A percentile compares a stretch with the other conserved stretches of the same genome.
phyloP scores from a whole-genome alignment of 2,113 vertebrate genomes.

The Tragulus kanchil region DNA sequence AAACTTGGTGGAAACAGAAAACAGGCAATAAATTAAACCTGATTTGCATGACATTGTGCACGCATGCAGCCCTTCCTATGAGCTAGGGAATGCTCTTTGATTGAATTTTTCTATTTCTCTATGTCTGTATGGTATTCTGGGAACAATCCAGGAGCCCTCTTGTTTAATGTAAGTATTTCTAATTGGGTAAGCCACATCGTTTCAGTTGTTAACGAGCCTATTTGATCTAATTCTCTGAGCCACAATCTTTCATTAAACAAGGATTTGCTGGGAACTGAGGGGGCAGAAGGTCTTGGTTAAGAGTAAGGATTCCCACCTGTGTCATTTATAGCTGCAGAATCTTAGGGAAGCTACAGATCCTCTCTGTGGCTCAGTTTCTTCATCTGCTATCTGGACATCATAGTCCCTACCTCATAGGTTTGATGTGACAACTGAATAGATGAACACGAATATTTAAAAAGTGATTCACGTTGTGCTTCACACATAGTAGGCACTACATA shows the following conservation, averaged over 20 bases:
- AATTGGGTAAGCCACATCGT: no score
- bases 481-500: background rate
- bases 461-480: background rate
- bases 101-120: constrained; percentile 71
- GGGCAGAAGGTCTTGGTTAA: background rate
- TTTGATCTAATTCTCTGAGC: background rate
- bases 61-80: background rate
- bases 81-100: background rate
- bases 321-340: background rate
- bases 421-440: background rate
- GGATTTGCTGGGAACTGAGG: background rate
- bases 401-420: no score
- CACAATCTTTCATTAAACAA: background rate
- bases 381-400: background rate
- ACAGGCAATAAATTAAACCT: constrained; percentile 67
- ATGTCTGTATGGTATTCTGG: constrained; percentile 58
- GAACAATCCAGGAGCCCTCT: constrained; percentile 63
- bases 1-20: constrained; percentile 72
- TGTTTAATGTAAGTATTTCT: no score
- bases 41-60: constrained; percentile 33
- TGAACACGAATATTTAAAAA: background rate
- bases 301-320: background rate
- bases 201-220: no score
- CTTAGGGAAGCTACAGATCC: background rate
- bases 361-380: background rate